phyloP scores from a whole-genome alignment of 2,113 vertebrate species.

The Ranitomeya variabilis region DNA sequence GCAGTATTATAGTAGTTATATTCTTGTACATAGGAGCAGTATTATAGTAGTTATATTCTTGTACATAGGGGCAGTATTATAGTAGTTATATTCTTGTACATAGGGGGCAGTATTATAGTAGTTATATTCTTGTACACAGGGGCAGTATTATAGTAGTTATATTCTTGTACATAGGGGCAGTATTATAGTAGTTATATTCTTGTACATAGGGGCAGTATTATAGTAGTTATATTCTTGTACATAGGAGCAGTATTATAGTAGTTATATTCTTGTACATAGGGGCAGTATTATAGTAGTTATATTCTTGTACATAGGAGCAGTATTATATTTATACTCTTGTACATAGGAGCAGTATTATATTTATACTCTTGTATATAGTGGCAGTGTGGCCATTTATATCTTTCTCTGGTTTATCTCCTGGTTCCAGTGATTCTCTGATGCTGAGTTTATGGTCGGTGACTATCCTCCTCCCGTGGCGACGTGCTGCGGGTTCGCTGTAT shows the following conservation, averaged over 20 bases:
- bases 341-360: background rate
- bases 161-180: background rate
- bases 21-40: background rate
- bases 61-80: background rate
- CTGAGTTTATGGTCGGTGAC: too few species aligned
- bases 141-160: background rate
- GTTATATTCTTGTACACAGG: background rate
- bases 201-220: background rate
- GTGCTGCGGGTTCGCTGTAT: too few species aligned
- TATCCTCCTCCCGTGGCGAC: too few species aligned
- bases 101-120: too few species aligned
- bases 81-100: too few species aligned
- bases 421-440: too few species aligned
- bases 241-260: too few species aligned
- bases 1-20: conserved; percentile 16
- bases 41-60: conserved; percentile 10
- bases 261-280: too few species aligned
- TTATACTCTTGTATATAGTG: background rate
- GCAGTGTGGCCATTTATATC: background rate
- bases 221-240: too few species aligned
- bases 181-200: background rate
- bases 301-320: background rate
- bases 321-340: conserved; percentile 3
- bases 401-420: too few species aligned
- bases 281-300: conserved; percentile 1